phyloP scores from a whole-genome alignment of 2,797 vertebrate species.

The Anas acuta region DNA sequence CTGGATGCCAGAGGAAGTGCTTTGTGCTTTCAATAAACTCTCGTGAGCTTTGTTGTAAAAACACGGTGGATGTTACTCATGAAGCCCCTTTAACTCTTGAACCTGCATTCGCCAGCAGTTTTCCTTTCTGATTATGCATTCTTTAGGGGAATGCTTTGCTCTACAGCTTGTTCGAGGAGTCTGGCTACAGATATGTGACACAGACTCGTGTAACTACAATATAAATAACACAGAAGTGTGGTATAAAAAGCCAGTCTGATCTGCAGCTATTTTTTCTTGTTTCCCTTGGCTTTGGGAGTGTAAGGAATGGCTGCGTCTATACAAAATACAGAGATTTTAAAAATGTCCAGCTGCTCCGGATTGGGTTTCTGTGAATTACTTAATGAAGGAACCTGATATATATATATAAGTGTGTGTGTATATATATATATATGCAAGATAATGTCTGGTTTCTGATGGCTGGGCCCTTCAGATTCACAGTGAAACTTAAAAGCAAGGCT shows the following conservation, averaged over 20 bases:
- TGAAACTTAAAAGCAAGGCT: background rate
- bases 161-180: background rate
- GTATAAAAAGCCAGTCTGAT: background rate
- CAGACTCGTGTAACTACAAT: background rate
- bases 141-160: background rate
- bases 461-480: background rate
- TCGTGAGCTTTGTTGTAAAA: background rate
- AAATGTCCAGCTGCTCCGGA: background rate
- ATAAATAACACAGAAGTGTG: background rate
- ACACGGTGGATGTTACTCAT: background rate
- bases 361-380: background rate
- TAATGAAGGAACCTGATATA: background rate
- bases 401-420: background rate
- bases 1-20: background rate
- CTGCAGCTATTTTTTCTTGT: background rate
- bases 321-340: background rate
- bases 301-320: background rate
- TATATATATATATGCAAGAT: background rate
- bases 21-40: background rate
- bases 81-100: background rate
- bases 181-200: background rate
- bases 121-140: background rate
- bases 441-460: background rate
- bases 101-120: background rate
- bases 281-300: background rate